Conservation (phyloP, 2,797 vertebrate genomes). For the Cirrhinus mrigala region DNA sequence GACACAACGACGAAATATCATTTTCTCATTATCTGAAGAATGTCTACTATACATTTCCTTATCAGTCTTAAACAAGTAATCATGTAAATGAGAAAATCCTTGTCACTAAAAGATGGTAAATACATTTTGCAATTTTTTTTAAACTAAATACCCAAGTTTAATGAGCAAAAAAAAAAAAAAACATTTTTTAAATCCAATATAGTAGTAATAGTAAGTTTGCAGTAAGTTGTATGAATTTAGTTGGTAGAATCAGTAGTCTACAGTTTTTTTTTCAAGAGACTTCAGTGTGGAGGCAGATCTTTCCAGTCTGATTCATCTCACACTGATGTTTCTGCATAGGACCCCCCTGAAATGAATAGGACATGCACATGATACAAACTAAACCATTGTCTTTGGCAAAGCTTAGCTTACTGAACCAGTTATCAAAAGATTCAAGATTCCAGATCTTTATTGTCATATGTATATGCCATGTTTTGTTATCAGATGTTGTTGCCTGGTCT, state of each 20-base stretch:
- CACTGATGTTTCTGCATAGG: conserved; percentile 24
- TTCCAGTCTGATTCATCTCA: conserved; percentile 8
- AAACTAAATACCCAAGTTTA: neutral
- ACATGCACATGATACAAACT: neutral
- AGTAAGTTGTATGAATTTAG: neutral
- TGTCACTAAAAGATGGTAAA: neutral
- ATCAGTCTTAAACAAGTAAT: neutral
- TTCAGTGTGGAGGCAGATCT: conserved; percentile 40
- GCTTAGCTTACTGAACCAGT: too few relatives aligned
- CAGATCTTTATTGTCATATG: too few relatives aligned
- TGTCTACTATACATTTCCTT: neutral
- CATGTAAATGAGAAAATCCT: neutral
- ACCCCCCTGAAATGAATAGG: neutral
- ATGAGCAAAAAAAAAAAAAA: neutral
- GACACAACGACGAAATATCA: neutral
- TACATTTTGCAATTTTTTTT: neutral
- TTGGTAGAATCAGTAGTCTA: neutral
- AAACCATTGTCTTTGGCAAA: neutral
- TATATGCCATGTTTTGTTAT: too few relatives aligned
- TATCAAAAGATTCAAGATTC: too few relatives aligned
- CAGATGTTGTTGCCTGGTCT: conserved; percentile 52
- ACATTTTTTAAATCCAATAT: too few relatives aligned
- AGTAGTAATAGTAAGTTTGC: neutral
- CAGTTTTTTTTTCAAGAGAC: too few relatives aligned
- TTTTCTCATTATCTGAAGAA: neutral